Percentiles rank a stretch among this genome's conserved stretches.
Evolutionary conservation across 2,797 vertebrate species (phyloP).

Genomic region (Lepus townsendii): DNA sequence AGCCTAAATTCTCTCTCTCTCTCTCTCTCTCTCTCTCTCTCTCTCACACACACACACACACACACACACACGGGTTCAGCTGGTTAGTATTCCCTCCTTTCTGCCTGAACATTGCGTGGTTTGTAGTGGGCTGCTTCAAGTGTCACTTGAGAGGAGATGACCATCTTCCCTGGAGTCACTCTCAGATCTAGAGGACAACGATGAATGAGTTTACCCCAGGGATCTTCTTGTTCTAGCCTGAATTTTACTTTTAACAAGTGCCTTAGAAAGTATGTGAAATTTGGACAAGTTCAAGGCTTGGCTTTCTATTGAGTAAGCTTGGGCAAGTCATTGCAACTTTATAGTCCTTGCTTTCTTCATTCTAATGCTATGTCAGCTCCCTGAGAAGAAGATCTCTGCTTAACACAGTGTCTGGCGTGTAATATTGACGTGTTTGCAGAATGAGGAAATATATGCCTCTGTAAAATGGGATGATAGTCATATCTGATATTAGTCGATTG

Average conservation of each 20-base stretch:
- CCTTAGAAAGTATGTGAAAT: neutral
- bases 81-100: neutral
- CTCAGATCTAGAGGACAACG: constrained; percentile 14
- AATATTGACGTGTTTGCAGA: neutral
- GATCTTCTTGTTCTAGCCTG: constrained; percentile 20
- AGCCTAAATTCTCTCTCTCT: fast-evolving
- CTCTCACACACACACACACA: neutral
- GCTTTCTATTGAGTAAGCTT: neutral
- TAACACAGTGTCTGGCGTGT: neutral
- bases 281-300: neutral
- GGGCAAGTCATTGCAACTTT: neutral
- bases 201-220: neutral
- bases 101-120: neutral
- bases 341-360: neutral
- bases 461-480: neutral
- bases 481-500: neutral
- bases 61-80: fast-evolving
- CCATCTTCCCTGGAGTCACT: neutral
- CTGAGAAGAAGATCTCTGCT: neutral
- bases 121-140: neutral
- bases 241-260: constrained; percentile 46
- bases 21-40: neutral
- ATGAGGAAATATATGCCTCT: neutral
- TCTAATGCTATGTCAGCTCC: neutral
- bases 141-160: neutral